Base-by-base conservation (phyloP, 2,797 vertebrate species). In the Danionella dracula region DNA sequence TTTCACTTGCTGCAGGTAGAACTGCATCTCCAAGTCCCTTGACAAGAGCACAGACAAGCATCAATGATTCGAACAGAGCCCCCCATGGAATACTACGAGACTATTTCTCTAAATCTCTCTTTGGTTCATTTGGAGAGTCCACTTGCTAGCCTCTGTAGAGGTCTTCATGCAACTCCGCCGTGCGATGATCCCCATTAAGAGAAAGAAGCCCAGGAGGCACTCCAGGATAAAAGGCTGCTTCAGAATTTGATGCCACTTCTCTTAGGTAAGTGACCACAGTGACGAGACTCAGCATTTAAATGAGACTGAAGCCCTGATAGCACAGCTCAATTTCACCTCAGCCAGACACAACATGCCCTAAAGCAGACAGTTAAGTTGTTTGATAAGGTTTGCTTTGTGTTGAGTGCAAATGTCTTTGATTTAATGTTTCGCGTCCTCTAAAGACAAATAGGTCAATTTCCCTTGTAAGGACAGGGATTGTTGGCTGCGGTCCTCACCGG, bases 21-120 rank as follows among this genome's bases (percentile, higher is more conserved):
- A 65, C 66, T 66, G 59, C 68, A 50, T 77, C 61, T 66, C 65
- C 46, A 23, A 55, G 44, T 76, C 76, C 76, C 78, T 73, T 80
- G 82, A 85, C 85, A 84, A 79, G 72, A 73, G 76, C 78, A 51
- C 79, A 80, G 81, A 83, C 79, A 37, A 56, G 63, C 75, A 77
- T 82, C 78, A 70, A 55, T 81, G 70, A 77, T 77, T 74, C 66
- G 65, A 57, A 60, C 48, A 4, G 31, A 55, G 51, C 58, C 78
- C 66, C n/a, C 50, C 16, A 20, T 44, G 65, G 76, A 74, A 73
- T 68, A 72, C 49, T 61, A n/a, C 59, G 32, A 72, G 62, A 58
- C 63, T 62, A 46, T 62, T 76, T 62, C 73, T 69, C 66, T 72
- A 71, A 51, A 69, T 68, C 71, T 76, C 74, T 69, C 69, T 66